Conservation (phyloP, 2,113 vertebrate species). For the Tichodroma muraria region DNA sequence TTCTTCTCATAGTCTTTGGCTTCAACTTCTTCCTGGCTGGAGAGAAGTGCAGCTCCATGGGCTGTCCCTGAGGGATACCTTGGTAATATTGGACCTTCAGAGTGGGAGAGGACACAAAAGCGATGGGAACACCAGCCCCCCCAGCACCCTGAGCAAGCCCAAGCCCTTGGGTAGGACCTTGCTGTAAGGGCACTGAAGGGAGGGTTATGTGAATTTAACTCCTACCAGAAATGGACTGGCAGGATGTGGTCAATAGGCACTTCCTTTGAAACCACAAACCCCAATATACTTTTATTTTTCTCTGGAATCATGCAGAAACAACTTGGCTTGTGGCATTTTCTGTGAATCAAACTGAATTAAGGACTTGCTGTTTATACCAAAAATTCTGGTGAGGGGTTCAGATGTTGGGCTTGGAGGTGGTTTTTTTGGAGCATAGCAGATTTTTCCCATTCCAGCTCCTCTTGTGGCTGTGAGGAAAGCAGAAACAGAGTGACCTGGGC, state of each 20-base stretch:
- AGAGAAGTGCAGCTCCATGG: fast-evolving
- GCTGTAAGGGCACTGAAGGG: not conserved
- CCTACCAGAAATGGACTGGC: not conserved
- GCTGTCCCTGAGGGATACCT: not conserved
- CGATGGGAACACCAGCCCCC: not conserved
- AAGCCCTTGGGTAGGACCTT: not conserved
- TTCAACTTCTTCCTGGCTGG: not conserved
- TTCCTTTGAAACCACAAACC: not conserved
- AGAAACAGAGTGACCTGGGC: not conserved
- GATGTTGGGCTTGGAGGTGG: not conserved
- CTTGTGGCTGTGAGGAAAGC: not conserved
- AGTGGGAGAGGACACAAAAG: not conserved
- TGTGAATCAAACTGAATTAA: not conserved
- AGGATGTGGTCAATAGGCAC: not conserved
- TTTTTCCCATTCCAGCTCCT: not conserved
- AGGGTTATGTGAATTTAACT: not conserved
- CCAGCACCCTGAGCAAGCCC: not conserved
- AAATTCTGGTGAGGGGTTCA: not conserved
- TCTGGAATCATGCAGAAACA: not conserved
- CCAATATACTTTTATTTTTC: not conserved
- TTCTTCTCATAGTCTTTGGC: not conserved
- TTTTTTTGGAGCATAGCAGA: not conserved
- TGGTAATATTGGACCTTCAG: not conserved
- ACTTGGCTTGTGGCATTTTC: not conserved
- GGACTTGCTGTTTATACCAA: not conserved